Evolutionary conservation across 1,140 invertebrate species (phyloP).

Genomic region (Heliconius himera): DNA sequence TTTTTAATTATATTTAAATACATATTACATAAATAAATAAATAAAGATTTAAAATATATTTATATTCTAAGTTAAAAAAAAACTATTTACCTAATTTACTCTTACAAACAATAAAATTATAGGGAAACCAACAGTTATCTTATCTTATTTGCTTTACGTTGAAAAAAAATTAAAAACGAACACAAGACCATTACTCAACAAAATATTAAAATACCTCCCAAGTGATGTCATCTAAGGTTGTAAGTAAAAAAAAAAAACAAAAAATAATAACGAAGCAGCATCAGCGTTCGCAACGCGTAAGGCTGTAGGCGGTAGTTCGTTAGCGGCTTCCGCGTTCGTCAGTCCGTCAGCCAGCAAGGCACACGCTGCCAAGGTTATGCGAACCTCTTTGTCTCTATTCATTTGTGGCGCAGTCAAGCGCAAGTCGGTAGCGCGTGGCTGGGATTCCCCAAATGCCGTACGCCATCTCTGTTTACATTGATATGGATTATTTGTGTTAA

Average conservation of each 20-base stretch:
- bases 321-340: conserved; percentile 71
- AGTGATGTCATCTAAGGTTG: conserved; percentile 28
- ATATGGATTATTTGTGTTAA: not conserved
- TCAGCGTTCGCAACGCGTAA: conserved; percentile 54
- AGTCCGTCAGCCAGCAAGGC: conserved; percentile 53
- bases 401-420: conserved; percentile 41
- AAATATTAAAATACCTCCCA: conserved; percentile 20
- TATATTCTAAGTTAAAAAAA: too few relatives aligned
- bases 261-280: conserved; percentile 33
- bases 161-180: not conserved
- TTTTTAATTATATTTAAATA: too few relatives aligned
- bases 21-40: too few relatives aligned
- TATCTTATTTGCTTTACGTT: not conserved
- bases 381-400: conserved; percentile 71
- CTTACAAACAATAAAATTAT: too few relatives aligned
- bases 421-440: conserved; percentile 20
- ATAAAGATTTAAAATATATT: too few relatives aligned
- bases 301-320: conserved; percentile 68
- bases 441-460: conserved; percentile 22
- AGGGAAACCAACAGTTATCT: too few relatives aligned
- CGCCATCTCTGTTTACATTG: not conserved
- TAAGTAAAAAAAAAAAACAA: conserved; percentile 16
- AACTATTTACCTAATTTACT: too few relatives aligned
- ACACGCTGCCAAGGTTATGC: conserved; percentile 67
- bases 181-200: not conserved